A percentile compares a stretch with the other conserved stretches of the same genome.
Conservation (phyloP, 2,113 vertebrate species). For the Thamnophis sirtalis region DNA sequence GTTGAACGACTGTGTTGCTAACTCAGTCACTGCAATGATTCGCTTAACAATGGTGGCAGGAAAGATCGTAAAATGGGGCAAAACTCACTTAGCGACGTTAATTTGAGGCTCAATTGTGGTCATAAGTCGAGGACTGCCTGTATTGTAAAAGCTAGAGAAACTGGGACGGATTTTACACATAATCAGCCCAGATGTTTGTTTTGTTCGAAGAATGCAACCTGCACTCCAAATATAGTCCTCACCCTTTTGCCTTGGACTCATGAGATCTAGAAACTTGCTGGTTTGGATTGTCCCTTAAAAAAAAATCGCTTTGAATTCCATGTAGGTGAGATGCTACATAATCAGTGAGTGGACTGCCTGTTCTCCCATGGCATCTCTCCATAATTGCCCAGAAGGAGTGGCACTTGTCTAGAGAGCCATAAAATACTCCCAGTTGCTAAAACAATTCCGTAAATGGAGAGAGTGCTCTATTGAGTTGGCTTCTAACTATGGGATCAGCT, state of each 20-base stretch:
- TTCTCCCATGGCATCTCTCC: neutral
- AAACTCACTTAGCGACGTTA: too few species aligned
- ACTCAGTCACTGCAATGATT: too few species aligned
- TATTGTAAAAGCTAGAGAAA: neutral
- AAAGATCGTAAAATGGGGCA: too few species aligned
- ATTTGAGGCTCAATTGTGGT: too few species aligned
- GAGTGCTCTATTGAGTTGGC: neutral
- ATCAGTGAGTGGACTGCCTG: too few species aligned
- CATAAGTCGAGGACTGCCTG: too few species aligned
- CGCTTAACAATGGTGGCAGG: too few species aligned
- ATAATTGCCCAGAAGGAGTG: neutral
- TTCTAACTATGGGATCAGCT: neutral
- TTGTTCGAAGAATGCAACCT: neutral
- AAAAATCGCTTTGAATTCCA: neutral
- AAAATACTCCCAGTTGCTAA: neutral
- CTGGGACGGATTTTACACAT: neutral
- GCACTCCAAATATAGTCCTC: neutral
- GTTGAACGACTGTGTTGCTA: too few species aligned
- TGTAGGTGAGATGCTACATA: neutral
- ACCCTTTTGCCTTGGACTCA: neutral
- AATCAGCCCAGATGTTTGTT: too few species aligned
- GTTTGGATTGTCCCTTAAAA: neutral
- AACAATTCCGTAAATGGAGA: neutral
- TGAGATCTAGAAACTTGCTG: neutral
- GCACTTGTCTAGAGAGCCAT: neutral